Evolutionary conservation across 2,888 invertebrate species (phyloP), one percentile per base, ranked within the genome.

Genomic region (Harpalus rufipes): DNA sequence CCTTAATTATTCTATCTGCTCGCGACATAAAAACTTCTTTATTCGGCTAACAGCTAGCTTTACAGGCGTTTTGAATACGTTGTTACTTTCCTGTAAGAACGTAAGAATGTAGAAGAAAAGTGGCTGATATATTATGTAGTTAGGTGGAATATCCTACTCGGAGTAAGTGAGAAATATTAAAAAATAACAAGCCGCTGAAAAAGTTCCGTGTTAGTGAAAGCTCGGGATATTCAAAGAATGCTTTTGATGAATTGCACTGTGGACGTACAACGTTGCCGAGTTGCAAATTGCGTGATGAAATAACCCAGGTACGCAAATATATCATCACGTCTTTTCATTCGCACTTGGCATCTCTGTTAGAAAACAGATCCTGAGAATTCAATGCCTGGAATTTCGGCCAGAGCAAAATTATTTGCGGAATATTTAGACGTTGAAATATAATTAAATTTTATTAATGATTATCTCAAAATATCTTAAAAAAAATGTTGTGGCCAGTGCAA

Each of bases 81-180:
- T 32, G 65, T 32, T 32, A 32, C 5, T 32, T 65, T 32, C 18
- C n/a, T n/a, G n/a, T n/a, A n/a, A n/a, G n/a, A n/a, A n/a, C 16
- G 25, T 65, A 32, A 65, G 32, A 32, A 65, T 25, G 65, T 65
- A 25, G 16, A 32, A 25, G 65, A 25, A 68, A 68, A 68, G 14
- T 68, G 32, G 32, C 39, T 68, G 68, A 39, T 39, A 32, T 68
- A 68, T 68, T 68, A 68, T 32, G 41, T 39, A 68, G 39, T 16
- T 68, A 41, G 16, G 41, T n/a, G 14, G 21, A 65, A 65, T 32
- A 68, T 16, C 41, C 68, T 68, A 68, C 41, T 68, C 25, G 39
- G 41, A 68, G 41, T 68, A 41, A 68, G 68, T 68, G 68, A n/a
- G 68, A 32, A 68, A 68, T 68, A 68, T 68, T 41, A 68, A 68